Conservation (phyloP, 2,888 invertebrate species). For the Oscheius sp. region DNA sequence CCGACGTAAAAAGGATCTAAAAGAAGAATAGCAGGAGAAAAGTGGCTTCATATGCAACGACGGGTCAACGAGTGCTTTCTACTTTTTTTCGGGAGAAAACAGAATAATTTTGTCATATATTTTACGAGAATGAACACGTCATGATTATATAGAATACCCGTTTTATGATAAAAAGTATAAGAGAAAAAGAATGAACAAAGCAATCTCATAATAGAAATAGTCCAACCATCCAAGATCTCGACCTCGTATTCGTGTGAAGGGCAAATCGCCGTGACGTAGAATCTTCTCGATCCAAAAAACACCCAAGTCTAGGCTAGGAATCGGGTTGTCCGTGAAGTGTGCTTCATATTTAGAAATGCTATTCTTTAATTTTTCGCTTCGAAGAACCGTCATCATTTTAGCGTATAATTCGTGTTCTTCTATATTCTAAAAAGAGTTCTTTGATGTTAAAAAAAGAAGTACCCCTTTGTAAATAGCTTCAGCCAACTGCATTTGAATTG, state of each 20-base stretch:
- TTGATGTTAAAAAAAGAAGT: background rate
- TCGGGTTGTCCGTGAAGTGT: constrained; percentile 29
- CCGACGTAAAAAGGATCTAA: constrained; percentile 14
- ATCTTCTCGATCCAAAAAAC: constrained; percentile 34
- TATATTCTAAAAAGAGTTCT: constrained; percentile 16
- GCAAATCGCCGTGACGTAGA: constrained; percentile 1
- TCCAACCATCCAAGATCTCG: constrained; percentile 20
- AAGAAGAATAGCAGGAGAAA: background rate
- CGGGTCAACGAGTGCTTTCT: constrained; percentile 19
- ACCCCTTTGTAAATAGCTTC: constrained; percentile 55
- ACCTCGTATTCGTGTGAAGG: constrained; percentile 18
- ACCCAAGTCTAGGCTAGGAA: constrained; percentile 27
- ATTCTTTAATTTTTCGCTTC: constrained; percentile 7
- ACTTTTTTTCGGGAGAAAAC: background rate
- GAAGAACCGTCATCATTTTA: constrained; percentile 17
- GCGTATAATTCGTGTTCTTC: background rate
- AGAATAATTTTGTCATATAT: constrained; percentile 14
- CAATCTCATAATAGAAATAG: constrained; percentile 15
- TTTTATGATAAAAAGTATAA: constrained; percentile 24
- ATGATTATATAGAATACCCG: background rate
- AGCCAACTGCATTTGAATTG: constrained; percentile 49
- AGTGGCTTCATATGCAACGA: background rate
- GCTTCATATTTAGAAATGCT: constrained; percentile 12
- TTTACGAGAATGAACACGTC: constrained; percentile 11
- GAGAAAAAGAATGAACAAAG: background rate